Conservation (phyloP, 2,797 vertebrate species). For the Gymnoscopelus braueri region DNA sequence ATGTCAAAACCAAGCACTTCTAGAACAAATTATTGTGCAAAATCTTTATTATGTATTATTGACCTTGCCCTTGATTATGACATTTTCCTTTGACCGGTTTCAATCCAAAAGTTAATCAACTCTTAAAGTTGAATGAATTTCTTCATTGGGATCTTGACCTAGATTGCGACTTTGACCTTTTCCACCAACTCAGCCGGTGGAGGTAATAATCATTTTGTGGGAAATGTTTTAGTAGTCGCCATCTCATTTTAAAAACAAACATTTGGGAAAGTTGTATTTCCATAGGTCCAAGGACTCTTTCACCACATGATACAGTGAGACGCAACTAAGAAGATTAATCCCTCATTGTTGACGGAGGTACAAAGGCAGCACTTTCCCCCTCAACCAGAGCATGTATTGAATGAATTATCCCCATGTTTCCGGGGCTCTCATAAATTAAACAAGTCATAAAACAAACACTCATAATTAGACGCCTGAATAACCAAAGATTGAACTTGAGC, state of each 20-base stretch:
- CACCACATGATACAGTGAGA: conserved; percentile 1
- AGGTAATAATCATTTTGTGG: neutral
- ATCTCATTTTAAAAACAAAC: neutral
- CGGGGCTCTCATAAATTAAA: conserved; percentile 65
- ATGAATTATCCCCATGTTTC: conserved; percentile 41
- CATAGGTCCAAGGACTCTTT: conserved; percentile 14
- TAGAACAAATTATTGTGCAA: no score
- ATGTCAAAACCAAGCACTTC: no score
- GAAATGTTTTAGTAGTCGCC: neutral
- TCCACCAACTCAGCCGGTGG: no score
- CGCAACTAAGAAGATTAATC: conserved; percentile 21
- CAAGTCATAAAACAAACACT: conserved; percentile 64
- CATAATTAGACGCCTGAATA: conserved; percentile 66
- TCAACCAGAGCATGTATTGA: conserved; percentile 24
- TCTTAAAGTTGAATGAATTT: no score
- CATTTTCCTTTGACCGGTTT: no score
- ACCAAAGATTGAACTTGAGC: conserved; percentile 63
- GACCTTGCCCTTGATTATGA: no score
- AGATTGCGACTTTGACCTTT: no score
- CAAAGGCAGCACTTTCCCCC: conserved; percentile 1
- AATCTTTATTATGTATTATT: no score
- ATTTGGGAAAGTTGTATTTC: neutral
- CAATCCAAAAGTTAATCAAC: no score
- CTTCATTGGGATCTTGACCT: no score
- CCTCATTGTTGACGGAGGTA: neutral